Percentiles rank a stretch among this genome's conserved stretches.
Conservation (phyloP, 2,888 invertebrate species). For the Orthonychiurus folsomi region DNA sequence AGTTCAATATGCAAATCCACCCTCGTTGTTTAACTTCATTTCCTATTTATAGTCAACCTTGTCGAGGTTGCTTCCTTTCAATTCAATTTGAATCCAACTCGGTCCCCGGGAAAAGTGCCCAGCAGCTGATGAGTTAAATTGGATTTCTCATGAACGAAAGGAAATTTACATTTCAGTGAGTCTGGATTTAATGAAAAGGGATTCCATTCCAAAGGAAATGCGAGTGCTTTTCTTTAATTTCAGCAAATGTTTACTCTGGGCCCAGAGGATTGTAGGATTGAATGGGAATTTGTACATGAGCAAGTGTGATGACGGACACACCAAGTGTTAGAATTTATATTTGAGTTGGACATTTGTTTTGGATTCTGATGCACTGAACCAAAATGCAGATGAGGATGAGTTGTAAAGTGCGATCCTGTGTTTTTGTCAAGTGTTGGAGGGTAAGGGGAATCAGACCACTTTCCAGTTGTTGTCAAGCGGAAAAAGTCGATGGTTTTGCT, state of each 20-base stretch:
- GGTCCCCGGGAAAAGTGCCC: too few relatives aligned
- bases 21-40: background rate
- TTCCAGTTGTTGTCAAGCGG: too few relatives aligned
- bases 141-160: background rate
- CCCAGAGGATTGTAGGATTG: background rate
- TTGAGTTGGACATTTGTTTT: background rate
- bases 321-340: background rate
- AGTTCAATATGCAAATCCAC: too few relatives aligned
- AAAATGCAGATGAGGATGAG: background rate
- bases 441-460: too few relatives aligned
- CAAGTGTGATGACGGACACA: too few relatives aligned
- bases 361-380: background rate
- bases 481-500: background rate
- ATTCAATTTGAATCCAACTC: background rate
- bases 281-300: background rate
- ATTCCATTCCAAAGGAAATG: background rate
- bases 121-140: background rate
- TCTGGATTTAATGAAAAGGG: too few relatives aligned
- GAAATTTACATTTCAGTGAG: background rate
- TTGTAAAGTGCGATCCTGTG: background rate
- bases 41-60: background rate
- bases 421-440: background rate
- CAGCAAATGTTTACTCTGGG: background rate
- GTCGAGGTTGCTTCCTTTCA: background rate
- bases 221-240: background rate